Evolutionary conservation across 2,888 invertebrate species (phyloP), one percentile per base, ranked within the genome.

Genomic region (Trissolcus brochymenae): DNA sequence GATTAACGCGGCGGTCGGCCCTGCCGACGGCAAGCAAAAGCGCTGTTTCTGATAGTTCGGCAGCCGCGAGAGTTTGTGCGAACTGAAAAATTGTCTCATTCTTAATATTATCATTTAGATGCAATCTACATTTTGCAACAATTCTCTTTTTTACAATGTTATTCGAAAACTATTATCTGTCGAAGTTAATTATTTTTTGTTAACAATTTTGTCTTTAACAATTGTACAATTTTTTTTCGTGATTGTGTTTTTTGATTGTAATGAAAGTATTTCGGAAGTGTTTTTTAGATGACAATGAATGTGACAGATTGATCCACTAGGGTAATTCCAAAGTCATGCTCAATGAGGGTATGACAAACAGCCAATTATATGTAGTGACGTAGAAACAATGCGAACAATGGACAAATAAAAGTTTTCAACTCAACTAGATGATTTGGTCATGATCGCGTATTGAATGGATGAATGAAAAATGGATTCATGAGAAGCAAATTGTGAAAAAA

Each of bases 31-130:
- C 84, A 87, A 85, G 83, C 87, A 87, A 82, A 86, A 84, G 83
- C 88, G 88, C 81, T 89, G 88, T 85, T 88, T 89, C 87, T 89
- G 89, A 88, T 89, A 89, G 78, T 86, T 87, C 82, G 88, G 84
- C 79, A 87, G 87, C 79, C 86, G 88, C 82, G 84, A 83, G 83
- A 88, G 86, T 87, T 89, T 89, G 85, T 88, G 88, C 82, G 87
- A 87, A 87, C 89, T 89, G 89, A 85, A 89, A 89, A 88, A 88
- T 85, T 25, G 25, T 25, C 25, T 25, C 25, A 25, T 25, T 25
- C 25, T 25, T 25, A 25, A 25, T 25, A 25, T 0, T 25, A 25
- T 25, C 25, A 6, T 25, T 25, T 25, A 25, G 6, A 25, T 6
- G 6, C 25, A 25, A 25, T 0, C 4, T 25, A 25, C 2, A 25